Evolutionary conservation across 2,113 vertebrate species (phyloP).

Genomic region (Nyctibius bracteatus): DNA sequence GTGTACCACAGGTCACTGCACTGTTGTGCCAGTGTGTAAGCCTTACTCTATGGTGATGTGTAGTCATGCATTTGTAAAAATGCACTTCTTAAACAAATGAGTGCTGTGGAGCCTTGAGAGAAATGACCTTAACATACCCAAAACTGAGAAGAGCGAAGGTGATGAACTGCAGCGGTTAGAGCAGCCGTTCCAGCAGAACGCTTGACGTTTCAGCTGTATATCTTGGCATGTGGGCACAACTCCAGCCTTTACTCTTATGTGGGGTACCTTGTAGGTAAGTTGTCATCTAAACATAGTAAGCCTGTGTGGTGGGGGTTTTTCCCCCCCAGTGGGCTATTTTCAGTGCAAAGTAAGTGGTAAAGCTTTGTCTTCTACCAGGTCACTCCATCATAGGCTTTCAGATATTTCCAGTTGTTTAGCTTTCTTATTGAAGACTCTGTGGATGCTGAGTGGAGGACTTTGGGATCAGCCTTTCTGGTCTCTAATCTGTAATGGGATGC

Average conservation of each 20-base stretch:
- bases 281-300: neutral
- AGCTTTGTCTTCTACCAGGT: neutral
- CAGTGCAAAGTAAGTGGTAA: neutral
- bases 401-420: neutral
- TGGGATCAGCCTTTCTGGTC: neutral
- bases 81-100: neutral
- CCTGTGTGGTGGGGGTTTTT: neutral
- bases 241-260: neutral
- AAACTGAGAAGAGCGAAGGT: neutral
- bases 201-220: neutral
- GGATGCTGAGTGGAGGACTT: neutral
- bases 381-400: neutral
- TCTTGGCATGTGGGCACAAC: neutral
- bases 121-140: fast-evolving
- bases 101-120: neutral
- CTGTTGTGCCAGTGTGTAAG: neutral
- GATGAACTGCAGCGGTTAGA: neutral
- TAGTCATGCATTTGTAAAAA: neutral
- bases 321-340: neutral
- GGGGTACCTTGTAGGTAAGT: neutral
- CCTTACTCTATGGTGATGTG: neutral
- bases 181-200: neutral
- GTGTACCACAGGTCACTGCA: fast-evolving
- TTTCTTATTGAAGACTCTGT: neutral
- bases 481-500: neutral